Evolutionary conservation across 2,113 vertebrate genomes (phyloP), one percentile per base, ranked within the genome.

Genomic region (Uria aalge): DNA sequence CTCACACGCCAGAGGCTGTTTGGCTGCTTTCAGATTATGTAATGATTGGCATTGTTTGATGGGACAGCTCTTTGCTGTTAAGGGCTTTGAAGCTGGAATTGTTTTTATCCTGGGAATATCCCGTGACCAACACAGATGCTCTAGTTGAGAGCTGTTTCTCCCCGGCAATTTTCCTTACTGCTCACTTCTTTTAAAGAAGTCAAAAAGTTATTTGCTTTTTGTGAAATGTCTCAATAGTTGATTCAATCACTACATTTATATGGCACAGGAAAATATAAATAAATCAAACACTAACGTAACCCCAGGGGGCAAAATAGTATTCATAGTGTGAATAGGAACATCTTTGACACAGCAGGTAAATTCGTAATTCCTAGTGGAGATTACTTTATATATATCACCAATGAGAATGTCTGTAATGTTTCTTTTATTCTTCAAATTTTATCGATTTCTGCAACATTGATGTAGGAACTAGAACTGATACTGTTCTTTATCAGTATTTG

Each of bases 261-360:
- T 91, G 21, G 62, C 45, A 75, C 38, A 72, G 59, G 38, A 87
- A 68, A 94, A 90, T 84, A 52, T 45, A 93, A 92, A 92, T 94
- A 85, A 94, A 96, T 94, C 21, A 95, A 95, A 40, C 26, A 43
- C 6, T 96, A 94, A 76, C 82, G 5, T 52, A 96, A 89, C 27
- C 17, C 13, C 15, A 78, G 62, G 34, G 74, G 41, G 43, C 3
- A 79, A 50, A 78, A 79, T 74, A 43, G 18, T 92, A 30, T 41
- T 91, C 62, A n/a, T 12, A 52, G 15, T 26, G 32, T 63, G 74
- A 91, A 95, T 40, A 94, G 57, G 75, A 79, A 60, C 17, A 87
- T 53, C 50, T 94, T 72, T 85, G 78, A 73, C 57, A 40, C 2
- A 88, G 22, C 53, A 59, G 23, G 43, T 87, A 56, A 73, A 57